These are phyloP conservation scores for Morus bassanus DNA, from an alignment of 2,797 vertebrate genomes.

Conservation along the genomic window DNA sequence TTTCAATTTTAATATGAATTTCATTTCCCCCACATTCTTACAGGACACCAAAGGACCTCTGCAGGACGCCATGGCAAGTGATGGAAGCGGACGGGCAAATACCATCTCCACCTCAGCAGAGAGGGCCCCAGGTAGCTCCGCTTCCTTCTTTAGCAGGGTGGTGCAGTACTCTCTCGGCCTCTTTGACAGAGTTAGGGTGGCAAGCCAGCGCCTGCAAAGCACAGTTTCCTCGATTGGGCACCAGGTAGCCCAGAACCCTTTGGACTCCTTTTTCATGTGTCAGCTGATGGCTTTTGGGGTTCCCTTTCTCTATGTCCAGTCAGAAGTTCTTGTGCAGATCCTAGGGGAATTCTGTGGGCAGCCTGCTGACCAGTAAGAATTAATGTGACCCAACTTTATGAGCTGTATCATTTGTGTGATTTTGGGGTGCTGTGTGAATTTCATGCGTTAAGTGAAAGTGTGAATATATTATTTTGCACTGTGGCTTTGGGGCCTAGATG, in stretches of 20 bases:
- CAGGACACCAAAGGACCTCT: conserved; percentile 83
- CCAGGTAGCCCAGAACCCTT: conserved; percentile 86
- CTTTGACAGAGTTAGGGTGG: conserved; percentile 78
- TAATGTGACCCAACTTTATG: background rate
- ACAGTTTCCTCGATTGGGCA: conserved; percentile 86
- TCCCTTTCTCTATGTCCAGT: conserved; percentile 82
- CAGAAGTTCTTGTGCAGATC: conserved; percentile 80
- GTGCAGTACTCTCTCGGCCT: conserved; percentile 76
- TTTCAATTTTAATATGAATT: background rate
- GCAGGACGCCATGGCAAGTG: conserved; percentile 75
- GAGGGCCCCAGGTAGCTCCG: conserved; percentile 92
- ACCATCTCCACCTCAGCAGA: conserved; percentile 75
- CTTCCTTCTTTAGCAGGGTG: conserved; percentile 86
- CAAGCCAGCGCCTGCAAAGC: conserved; percentile 79
- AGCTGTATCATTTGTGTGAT: background rate
- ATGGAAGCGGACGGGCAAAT: conserved; percentile 75
- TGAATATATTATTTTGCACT: conserved; percentile 7
- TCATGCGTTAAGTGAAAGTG: background rate
- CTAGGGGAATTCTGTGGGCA: conserved; percentile 77
- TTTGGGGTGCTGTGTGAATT: background rate
- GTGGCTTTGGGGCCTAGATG: conserved; percentile 9
- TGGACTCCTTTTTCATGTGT: conserved; percentile 92
- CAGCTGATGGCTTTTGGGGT: conserved; percentile 80
- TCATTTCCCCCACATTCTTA: background rate
- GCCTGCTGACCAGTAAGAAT: conserved; percentile 52